These are phyloP conservation scores for Plemyria rubiginata DNA, from an alignment of 2,888 invertebrate genomes.

Conservation along the genomic window DNA sequence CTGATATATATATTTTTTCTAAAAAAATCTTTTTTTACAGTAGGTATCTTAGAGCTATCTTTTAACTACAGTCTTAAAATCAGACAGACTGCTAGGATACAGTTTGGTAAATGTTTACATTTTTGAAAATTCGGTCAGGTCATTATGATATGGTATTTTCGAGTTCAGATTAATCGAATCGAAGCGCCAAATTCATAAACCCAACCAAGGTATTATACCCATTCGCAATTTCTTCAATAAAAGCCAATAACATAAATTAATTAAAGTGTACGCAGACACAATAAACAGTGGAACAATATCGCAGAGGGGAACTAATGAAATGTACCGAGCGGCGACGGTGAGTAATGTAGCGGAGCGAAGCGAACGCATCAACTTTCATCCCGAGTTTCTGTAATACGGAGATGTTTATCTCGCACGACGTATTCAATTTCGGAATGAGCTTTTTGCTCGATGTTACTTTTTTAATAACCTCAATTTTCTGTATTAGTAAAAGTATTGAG, in stretches of 20 bases:
- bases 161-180: no score
- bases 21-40: no score
- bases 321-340: constrained; percentile 65
- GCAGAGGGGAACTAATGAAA: constrained; percentile 75
- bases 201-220: constrained; percentile 8
- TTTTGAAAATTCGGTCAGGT: no score
- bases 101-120: no score
- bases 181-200: no score
- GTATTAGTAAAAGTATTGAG: not conserved
- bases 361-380: constrained; percentile 65
- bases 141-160: no score
- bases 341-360: constrained; percentile 72
- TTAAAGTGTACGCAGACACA: constrained; percentile 70
- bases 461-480: constrained; percentile 18
- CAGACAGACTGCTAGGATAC: no score
- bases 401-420: constrained; percentile 38
- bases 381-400: constrained; percentile 46
- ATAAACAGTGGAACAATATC: constrained; percentile 71
- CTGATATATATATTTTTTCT: no score
- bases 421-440: constrained; percentile 27
- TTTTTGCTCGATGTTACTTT: constrained; percentile 25
- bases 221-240: constrained; percentile 48
- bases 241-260: constrained; percentile 71
- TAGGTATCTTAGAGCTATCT: no score
- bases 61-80: no score